phyloP scores from a whole-genome alignment of 2,113 vertebrate species.

The Notechis scutatus region DNA sequence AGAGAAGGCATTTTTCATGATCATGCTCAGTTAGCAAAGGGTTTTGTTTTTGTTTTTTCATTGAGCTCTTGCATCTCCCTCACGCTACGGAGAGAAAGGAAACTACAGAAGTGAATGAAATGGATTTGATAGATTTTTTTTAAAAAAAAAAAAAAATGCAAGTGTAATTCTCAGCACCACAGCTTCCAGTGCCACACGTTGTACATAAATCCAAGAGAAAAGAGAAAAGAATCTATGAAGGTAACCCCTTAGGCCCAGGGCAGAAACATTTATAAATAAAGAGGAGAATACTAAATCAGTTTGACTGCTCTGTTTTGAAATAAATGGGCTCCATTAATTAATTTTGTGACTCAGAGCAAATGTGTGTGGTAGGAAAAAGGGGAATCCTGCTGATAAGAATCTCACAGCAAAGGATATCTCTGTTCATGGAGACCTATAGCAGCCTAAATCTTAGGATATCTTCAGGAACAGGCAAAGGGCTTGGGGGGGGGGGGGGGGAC shows the following conservation, averaged over 20 bases:
- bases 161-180: slow-evolving; percentile 10
- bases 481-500: slow-evolving; percentile 6
- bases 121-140: not conserved
- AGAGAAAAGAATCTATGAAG: slow-evolving; percentile 30
- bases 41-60: not conserved
- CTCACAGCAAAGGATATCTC: slow-evolving; percentile 55
- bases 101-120: not conserved
- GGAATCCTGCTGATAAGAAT: slow-evolving; percentile 66
- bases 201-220: not conserved
- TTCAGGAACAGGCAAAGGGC: slow-evolving; percentile 41
- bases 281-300: slow-evolving; percentile 63
- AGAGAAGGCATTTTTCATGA: not conserved
- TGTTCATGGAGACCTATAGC: slow-evolving; percentile 51
- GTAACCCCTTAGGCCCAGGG: slow-evolving; percentile 35
- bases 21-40: not conserved
- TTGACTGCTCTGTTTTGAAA: slow-evolving; percentile 60
- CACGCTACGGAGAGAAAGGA: not conserved
- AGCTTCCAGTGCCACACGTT: not conserved
- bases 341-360: slow-evolving; percentile 70
- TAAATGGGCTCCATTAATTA: slow-evolving; percentile 72
- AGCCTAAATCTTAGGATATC: slow-evolving; percentile 51
- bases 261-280: slow-evolving; percentile 54
- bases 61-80: not conserved
- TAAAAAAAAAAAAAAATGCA: not conserved
- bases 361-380: slow-evolving; percentile 59